phyloP scores from a whole-genome alignment of 2,113 vertebrate genomes.

The Coturnix japonica region DNA sequence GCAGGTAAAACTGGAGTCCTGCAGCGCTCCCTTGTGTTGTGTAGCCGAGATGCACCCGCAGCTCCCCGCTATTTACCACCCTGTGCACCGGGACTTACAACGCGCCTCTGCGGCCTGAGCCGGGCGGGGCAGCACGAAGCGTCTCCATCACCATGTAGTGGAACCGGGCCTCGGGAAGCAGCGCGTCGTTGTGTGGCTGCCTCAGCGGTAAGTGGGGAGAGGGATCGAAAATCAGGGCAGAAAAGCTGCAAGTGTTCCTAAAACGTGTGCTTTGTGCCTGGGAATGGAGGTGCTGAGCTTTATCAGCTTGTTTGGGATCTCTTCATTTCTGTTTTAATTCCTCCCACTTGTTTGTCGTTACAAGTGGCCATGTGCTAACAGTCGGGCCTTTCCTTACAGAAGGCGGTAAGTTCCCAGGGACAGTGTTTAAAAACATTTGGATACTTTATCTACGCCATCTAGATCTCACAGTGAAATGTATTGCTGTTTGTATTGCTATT shows the following conservation, averaged over 20 bases:
- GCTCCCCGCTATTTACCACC: too few species aligned
- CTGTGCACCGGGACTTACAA: too few species aligned
- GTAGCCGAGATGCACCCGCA: too few species aligned
- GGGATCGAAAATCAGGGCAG: neutral
- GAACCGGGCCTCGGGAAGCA: neutral
- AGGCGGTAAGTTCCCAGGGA: neutral
- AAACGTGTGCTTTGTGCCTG: neutral
- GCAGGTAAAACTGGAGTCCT: accelerated
- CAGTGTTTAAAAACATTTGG: neutral
- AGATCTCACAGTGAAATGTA: neutral
- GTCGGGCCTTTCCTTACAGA: neutral
- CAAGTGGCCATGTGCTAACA: neutral
- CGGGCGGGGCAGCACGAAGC: neutral
- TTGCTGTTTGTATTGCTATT: neutral
- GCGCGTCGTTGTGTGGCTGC: neutral
- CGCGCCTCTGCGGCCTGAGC: neutral
- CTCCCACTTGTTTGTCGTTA: neutral
- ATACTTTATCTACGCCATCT: neutral
- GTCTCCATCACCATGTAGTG: neutral
- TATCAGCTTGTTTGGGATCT: neutral
- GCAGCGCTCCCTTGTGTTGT: neutral
- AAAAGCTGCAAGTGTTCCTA: neutral
- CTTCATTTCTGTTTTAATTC: neutral
- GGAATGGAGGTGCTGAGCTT: neutral
- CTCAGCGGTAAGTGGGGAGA: neutral